phyloP scores from a whole-genome alignment of 2,113 vertebrate genomes.

The Oncorhynchus keta region DNA sequence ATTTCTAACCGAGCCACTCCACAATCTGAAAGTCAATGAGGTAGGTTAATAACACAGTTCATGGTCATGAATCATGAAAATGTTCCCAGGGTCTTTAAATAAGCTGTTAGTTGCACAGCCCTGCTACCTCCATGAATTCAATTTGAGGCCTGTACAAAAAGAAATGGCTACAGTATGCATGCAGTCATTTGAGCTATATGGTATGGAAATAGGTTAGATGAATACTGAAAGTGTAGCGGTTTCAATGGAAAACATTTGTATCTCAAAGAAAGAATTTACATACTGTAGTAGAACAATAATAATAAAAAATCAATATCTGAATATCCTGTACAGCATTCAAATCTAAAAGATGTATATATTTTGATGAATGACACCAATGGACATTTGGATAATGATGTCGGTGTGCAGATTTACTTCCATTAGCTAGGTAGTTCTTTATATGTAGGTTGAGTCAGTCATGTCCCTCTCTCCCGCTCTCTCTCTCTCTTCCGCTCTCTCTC shows the following conservation, averaged over 20 bases:
- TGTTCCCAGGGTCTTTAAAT: constrained; percentile 25
- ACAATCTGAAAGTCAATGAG: constrained; percentile 57
- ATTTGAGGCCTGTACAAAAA: constrained; percentile 21
- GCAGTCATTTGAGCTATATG: background rate
- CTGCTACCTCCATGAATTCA: constrained; percentile 29
- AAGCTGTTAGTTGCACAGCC: constrained; percentile 38
- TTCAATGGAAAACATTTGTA: background rate
- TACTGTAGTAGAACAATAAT: too few relatives aligned
- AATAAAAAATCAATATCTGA: too few relatives aligned
- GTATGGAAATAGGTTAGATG: background rate
- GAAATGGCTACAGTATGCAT: background rate
- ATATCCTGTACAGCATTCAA: too few relatives aligned
- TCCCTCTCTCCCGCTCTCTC: too few relatives aligned
- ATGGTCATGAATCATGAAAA: constrained; percentile 52
- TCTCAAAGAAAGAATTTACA: too few relatives aligned
- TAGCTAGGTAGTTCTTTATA: too few relatives aligned
- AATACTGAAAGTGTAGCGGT: background rate
- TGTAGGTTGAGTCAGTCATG: too few relatives aligned
- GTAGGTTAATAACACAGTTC: constrained; percentile 53
- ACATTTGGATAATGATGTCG: too few relatives aligned
- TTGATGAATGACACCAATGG: too few relatives aligned
- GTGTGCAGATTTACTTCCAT: too few relatives aligned
- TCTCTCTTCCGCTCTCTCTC: too few relatives aligned
- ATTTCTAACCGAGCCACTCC: constrained; percentile 37
- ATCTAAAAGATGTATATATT: too few relatives aligned